Evolutionary conservation across 2,797 vertebrate genomes (phyloP), one percentile per base, ranked within the genome.

Genomic region (Spinus olivaceus): DNA sequence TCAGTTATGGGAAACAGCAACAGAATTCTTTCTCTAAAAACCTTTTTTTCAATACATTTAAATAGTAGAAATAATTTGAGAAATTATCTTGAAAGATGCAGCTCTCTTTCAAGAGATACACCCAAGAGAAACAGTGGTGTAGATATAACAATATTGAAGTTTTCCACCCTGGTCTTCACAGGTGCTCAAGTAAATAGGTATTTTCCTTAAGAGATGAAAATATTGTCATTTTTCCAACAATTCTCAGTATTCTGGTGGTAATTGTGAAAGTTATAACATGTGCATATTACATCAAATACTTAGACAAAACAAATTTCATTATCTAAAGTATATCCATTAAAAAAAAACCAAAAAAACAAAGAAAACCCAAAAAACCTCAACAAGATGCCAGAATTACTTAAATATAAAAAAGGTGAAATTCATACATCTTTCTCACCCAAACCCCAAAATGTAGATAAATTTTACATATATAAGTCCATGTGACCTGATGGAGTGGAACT

Each of bases 391-490:
- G 24, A 39, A 51, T 46, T 46, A n/a, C 13, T 37, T 15, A 51
- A 35, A 64, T 35, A 50, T 35, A n/a, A 17, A 60, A 65, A 46
- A 42, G 3, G 0, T 22, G 30, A 85, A 71, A 87, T 22, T 13
- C 8, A 41, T 51, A 16, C 4, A 24, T 30, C 2, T 63, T 35
- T 12, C 2, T 32, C 15, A 12, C 4, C 2, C 6, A 63, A 86
- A 64, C 1, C 8, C 10, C 9, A 54, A 50, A 19, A 33, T 2
- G 0, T 14, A 35, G 25, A 20, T 7, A 86, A 35, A 42, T 33
- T 25, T 22, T 9, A 37, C 15, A n/a, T 5, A 6, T 0, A 0
- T 33, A 49, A n/a, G 4, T 47, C 32, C 33, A 25, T 0, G 2
- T 49, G 2, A 12, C 18, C 33, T 57, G 10, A 47, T 9, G 27